Evolutionary conservation across 1,140 invertebrate species (phyloP).

Genomic region (Lasioglossum baleicum): DNA sequence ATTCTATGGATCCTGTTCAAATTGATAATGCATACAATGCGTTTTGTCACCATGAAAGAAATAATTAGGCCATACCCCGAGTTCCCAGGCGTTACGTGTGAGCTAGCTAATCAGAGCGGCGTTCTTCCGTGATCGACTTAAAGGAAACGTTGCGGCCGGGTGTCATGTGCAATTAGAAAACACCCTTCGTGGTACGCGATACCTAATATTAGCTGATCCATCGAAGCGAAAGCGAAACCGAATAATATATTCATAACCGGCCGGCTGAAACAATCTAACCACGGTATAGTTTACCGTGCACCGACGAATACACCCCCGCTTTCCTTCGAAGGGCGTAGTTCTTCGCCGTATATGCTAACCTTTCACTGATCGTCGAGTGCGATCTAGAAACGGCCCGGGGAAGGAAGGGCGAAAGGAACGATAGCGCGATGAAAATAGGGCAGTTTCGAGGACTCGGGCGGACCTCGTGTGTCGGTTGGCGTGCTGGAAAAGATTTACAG

Average conservation of each 20-base stretch:
- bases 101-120: not conserved
- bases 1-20: no score
- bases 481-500: conserved; percentile 71
- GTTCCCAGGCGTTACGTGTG: no score
- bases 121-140: conserved; percentile 1
- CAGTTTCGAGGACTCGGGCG: conserved; percentile 60
- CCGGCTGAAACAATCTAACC: conserved; percentile 40
- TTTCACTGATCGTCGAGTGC: conserved; percentile 52
- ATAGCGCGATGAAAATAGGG: conserved; percentile 59
- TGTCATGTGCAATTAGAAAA: conserved; percentile 43
- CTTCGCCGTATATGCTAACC: conserved; percentile 59
- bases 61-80: no score
- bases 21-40: no score
- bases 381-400: conserved; percentile 54
- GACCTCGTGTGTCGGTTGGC: conserved; percentile 60
- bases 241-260: conserved; percentile 58
- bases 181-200: conserved; percentile 28
- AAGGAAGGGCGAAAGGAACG: conserved; percentile 34
- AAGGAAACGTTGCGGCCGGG: conserved; percentile 14
- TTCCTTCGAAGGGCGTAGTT: conserved; percentile 45
- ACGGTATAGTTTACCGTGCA: conserved; percentile 56
- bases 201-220: conserved; percentile 46
- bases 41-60: no score
- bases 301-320: conserved; percentile 39
- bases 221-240: conserved; percentile 52